These are phyloP conservation scores for Beris morrisii DNA, from an alignment of 2,888 invertebrate genomes.

Conservation along the genomic window DNA sequence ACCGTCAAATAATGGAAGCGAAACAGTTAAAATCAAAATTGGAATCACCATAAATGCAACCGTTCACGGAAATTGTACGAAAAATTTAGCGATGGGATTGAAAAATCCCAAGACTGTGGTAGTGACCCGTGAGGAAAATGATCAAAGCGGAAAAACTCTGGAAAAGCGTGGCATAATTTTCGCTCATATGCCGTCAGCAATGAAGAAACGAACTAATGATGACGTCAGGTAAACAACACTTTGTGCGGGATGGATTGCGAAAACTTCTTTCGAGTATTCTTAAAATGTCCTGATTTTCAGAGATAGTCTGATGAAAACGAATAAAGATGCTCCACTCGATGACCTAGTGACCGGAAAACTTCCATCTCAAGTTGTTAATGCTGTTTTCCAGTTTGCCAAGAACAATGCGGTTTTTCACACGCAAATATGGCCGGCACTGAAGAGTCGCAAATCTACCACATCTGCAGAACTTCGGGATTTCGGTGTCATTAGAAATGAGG, in stretches of 20 bases:
- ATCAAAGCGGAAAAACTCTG: background rate
- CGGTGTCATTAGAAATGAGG: constrained; percentile 41
- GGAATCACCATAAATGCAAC: constrained; percentile 50
- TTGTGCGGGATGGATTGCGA: background rate
- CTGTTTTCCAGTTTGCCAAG: constrained; percentile 46
- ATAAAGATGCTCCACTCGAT: constrained; percentile 38
- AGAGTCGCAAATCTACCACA: constrained; percentile 43
- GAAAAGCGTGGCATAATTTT: constrained; percentile 20
- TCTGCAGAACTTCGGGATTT: constrained; percentile 39
- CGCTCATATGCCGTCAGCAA: constrained; percentile 10
- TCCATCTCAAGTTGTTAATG: constrained; percentile 47
- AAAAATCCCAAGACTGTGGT: background rate
- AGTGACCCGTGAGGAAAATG: no score
- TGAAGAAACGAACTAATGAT: constrained; percentile 18
- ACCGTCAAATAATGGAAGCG: constrained; percentile 1
- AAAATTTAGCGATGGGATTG: constrained; percentile 21
- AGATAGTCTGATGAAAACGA: constrained; percentile 33
- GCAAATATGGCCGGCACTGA: constrained; percentile 44
- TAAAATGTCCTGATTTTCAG: constrained; percentile 15
- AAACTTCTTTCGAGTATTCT: background rate
- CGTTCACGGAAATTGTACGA: constrained; percentile 42
- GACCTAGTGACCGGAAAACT: constrained; percentile 47
- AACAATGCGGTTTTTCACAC: constrained; percentile 46
- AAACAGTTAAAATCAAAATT: constrained; percentile 43
- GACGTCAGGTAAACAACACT: constrained; percentile 8